Evolutionary conservation across 2,113 vertebrate genomes (phyloP), one percentile per base, ranked within the genome.

Genomic region (Dicaeum eximium): DNA sequence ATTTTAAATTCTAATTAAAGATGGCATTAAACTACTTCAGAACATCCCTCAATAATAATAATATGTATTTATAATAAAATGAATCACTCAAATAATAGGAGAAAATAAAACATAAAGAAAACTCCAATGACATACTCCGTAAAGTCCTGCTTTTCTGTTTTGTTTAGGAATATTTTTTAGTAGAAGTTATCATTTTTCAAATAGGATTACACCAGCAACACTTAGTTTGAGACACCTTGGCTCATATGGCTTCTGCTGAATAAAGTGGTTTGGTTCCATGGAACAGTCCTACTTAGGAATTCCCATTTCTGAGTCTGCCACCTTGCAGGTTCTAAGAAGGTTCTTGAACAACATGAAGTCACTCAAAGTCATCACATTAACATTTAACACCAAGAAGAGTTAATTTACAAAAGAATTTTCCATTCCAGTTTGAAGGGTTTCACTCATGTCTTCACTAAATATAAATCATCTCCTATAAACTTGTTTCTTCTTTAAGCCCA

Each of bases 1-100:
- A 77, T 72, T 64, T 92, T 80, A 95, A 96, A 85, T 62, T 66
- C 14, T 67, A 86, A 71, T 96, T 95, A 96, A 94, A 80, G 25
- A 16, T 2, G 0, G 11, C 31, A 31, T 75, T 75, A 31, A 42
- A 54, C 61, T 67, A 60, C 35, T 71, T 28, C 17, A 95, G 42
- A 95, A 82, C 7, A 51, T 30, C 8, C 1, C 33, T 92, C 53
- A 92, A 37, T n/a, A n/a, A n/a, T n/a, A 82, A 13, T 61, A 69
- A 86, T 69, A 66, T 28, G 7, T 23, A 65, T 80, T 95, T 95
- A 61, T 77, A 94, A 93, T 88, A 25, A 80, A 83, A 92, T 38
- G 2, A 51, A 90, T 73, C n/a, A 82, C 30, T 80, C 48, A 81
- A 86, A 23, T n/a, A 71, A 58, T 3, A 40, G 12, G 19, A 38